Conservation (phyloP, 2,888 invertebrate species). For the Pyrocoelia pectoralis region DNA sequence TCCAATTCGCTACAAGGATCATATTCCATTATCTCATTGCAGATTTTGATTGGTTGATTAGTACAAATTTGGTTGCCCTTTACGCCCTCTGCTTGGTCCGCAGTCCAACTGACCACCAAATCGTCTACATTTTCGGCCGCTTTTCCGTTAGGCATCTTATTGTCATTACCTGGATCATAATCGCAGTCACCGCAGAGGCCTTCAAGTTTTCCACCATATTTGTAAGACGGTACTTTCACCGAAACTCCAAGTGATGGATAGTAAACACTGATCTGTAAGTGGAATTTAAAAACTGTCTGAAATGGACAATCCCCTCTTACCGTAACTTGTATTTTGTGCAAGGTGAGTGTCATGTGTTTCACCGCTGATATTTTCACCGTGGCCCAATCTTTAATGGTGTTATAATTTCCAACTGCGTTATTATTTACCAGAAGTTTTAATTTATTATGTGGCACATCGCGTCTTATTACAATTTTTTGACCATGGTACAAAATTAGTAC, state of each 20-base stretch:
- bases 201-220: slow-evolving; percentile 76
- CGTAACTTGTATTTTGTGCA: slow-evolving; percentile 78
- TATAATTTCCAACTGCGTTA: slow-evolving; percentile 50
- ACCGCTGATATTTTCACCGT: slow-evolving; percentile 65
- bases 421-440: slow-evolving; percentile 62
- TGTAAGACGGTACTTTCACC: slow-evolving; percentile 75
- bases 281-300: too few species aligned
- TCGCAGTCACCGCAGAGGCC: slow-evolving; percentile 84
- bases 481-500: slow-evolving; percentile 73
- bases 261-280: slow-evolving; percentile 48
- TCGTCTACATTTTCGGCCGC: slow-evolving; percentile 63
- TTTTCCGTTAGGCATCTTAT: slow-evolving; percentile 64
- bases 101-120: slow-evolving; percentile 66
- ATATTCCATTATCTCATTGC: slow-evolving; percentile 63
- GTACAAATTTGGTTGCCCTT: slow-evolving; percentile 49
- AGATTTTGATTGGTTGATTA: slow-evolving; percentile 52
- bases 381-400: slow-evolving; percentile 69
- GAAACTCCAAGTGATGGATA: slow-evolving; percentile 61
- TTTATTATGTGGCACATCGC: slow-evolving; percentile 46
- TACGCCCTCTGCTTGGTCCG: slow-evolving; percentile 48
- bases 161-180: slow-evolving; percentile 65
- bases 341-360: slow-evolving; percentile 68
- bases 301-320: slow-evolving; percentile 59
- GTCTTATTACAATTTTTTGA: slow-evolving; percentile 61
- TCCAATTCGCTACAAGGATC: slow-evolving; percentile 75